phyloP scores from a whole-genome alignment of 1,140 invertebrate genomes.

The Drosophila mayri region DNA sequence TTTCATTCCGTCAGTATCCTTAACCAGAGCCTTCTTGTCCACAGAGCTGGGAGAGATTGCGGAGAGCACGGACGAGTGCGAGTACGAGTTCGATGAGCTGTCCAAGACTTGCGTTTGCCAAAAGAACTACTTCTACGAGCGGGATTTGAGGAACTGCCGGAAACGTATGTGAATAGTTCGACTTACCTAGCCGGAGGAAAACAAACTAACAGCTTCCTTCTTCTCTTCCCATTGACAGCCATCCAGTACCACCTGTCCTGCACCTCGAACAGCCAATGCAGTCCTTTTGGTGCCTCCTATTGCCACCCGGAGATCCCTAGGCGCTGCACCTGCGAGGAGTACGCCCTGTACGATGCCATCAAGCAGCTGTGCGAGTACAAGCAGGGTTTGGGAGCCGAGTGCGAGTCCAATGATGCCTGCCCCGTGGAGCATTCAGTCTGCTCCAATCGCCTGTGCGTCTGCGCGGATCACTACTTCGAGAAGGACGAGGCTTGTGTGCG shows the following conservation, averaged over 20 bases:
- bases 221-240: constrained; percentile 38
- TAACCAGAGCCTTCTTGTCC: not conserved
- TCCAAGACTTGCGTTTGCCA: constrained; percentile 83
- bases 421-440: constrained; percentile 84
- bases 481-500: constrained; percentile 74
- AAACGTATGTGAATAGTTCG: constrained; percentile 65
- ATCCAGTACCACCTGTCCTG: constrained; percentile 82
- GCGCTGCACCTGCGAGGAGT: constrained; percentile 79
- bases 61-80: constrained; percentile 80
- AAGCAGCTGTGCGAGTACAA: constrained; percentile 77
- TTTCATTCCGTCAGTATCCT: accelerated
- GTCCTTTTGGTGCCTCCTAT: constrained; percentile 79
- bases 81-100: constrained; percentile 71
- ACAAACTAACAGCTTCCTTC: not conserved
- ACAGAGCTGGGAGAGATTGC: constrained; percentile 84
- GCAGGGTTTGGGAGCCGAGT: constrained; percentile 74
- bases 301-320: constrained; percentile 72
- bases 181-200: accelerated
- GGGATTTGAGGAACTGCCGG: constrained; percentile 73
- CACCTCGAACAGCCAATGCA: constrained; percentile 82
- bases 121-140: constrained; percentile 82
- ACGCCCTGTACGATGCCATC: constrained; percentile 77
- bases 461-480: constrained; percentile 81
- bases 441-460: constrained; percentile 82
- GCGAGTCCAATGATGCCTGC: constrained; percentile 73